Evolutionary conservation across 1,140 invertebrate genomes (phyloP).

Genomic region (Ephestia elutella): DNA sequence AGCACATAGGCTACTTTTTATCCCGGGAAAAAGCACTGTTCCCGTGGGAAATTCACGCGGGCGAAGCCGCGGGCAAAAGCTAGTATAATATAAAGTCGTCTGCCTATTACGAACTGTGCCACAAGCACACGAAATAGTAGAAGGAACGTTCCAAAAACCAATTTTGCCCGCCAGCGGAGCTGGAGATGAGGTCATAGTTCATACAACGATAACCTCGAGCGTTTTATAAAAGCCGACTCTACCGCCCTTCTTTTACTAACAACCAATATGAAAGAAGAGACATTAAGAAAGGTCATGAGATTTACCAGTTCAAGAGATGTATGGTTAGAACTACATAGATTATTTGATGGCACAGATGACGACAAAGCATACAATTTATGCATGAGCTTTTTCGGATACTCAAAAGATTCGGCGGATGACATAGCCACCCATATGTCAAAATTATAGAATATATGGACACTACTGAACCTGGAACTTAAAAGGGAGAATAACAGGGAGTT

Average conservation of each 20-base stretch:
- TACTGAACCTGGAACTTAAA: constrained; percentile 9
- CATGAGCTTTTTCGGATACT: constrained; percentile 24
- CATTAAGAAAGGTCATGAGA: constrained; percentile 6
- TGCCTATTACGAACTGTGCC: not conserved
- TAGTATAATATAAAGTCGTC: not conserved
- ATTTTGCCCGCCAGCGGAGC: not conserved
- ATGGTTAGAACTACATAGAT: not conserved
- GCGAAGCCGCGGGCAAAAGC: no score
- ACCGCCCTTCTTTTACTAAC: not conserved
- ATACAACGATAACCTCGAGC: not conserved
- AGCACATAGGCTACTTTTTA: no score
- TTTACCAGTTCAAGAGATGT: not conserved
- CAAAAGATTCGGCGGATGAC: constrained; percentile 14
- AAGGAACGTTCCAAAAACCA: not conserved
- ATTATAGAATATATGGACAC: constrained; percentile 17
- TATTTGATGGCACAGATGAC: constrained; percentile 22
- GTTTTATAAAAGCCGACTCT: not conserved
- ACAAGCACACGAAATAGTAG: not conserved
- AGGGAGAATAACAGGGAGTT: constrained; percentile 12
- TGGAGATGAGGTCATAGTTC: not conserved
- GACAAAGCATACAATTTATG: constrained; percentile 24
- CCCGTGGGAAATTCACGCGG: no score
- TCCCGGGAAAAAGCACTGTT: no score
- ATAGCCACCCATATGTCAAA: constrained; percentile 18
- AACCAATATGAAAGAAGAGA: constrained; percentile 5